Percentiles rank a stretch among this genome's conserved stretches.
phyloP scores from a whole-genome alignment of 2,113 vertebrate genomes.

The Jacana jacana region DNA sequence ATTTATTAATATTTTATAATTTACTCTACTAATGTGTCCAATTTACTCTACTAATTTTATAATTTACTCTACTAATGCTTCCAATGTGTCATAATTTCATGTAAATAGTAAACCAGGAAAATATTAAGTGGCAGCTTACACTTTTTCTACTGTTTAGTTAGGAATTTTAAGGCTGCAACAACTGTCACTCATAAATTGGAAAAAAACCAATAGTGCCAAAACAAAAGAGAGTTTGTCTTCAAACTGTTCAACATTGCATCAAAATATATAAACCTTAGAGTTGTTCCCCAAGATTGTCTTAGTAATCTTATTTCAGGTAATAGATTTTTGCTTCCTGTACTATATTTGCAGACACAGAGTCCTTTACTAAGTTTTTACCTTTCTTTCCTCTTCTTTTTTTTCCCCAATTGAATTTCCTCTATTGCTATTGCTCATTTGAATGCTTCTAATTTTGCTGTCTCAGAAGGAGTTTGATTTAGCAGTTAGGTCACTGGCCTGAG shows the following conservation, averaged over 20 bases:
- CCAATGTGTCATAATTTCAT: neutral
- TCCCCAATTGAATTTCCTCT: neutral
- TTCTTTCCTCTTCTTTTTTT: neutral
- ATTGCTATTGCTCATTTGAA: neutral
- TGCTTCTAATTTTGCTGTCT: neutral
- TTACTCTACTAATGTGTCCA: no score
- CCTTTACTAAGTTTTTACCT: neutral
- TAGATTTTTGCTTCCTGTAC: accelerated
- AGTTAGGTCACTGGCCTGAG: neutral
- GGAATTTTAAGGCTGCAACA: neutral
- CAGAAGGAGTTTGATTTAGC: neutral
- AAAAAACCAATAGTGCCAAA: neutral
- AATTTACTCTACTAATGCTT: no score
- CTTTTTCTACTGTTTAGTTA: neutral
- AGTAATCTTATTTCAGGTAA: neutral
- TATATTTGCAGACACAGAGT: neutral
- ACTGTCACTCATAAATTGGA: neutral
- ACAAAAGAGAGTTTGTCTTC: neutral
- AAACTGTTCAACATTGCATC: neutral
- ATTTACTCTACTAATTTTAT: no score
- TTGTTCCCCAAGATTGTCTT: neutral
- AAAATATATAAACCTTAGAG: neutral
- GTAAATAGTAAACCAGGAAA: neutral
- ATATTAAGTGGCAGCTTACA: neutral
- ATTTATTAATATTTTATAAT: neutral